These are phyloP conservation scores for Cervus canadensis DNA, from an alignment of 2,113 vertebrate species.

Conservation along the genomic window DNA sequence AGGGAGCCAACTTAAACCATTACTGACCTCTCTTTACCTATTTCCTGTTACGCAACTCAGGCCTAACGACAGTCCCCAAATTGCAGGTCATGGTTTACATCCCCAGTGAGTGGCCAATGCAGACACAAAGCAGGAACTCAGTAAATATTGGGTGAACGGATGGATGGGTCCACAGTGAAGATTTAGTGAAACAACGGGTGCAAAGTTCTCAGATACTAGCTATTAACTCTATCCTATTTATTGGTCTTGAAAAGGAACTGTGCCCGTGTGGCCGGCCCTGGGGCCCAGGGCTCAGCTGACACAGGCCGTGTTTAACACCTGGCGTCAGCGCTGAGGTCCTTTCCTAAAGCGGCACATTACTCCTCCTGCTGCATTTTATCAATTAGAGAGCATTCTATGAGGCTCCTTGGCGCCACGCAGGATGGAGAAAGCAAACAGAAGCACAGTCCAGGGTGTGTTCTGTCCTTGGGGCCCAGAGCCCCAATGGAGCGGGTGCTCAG, in stretches of 20 bases:
- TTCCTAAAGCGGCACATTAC: neutral
- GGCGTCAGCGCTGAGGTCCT: neutral
- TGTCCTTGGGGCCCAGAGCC: neutral
- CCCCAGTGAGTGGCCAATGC: neutral
- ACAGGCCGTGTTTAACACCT: neutral
- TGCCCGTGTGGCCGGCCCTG: rapidly evolving
- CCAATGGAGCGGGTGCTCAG: neutral
- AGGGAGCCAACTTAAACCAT: neutral
- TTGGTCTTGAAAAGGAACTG: neutral
- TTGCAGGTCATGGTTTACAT: neutral
- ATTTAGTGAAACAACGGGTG: neutral
- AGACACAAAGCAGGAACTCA: neutral
- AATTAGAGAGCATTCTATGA: slow-evolving; percentile 58
- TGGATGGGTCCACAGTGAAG: neutral
- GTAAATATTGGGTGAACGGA: neutral
- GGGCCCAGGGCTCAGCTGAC: neutral
- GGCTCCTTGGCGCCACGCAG: slow-evolving; percentile 48
- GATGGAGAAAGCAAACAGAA: slow-evolving; percentile 35
- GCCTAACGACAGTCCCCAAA: neutral
- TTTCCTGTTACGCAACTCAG: rapidly evolving
- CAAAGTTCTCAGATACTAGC: neutral
- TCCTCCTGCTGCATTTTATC: neutral
- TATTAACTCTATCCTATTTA: no score
- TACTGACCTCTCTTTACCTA: no score
- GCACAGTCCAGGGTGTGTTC: neutral